phyloP scores from a whole-genome alignment of 37 sponge, comb jelly and placozoan genomes.

The Spongilla lacustris region DNA sequence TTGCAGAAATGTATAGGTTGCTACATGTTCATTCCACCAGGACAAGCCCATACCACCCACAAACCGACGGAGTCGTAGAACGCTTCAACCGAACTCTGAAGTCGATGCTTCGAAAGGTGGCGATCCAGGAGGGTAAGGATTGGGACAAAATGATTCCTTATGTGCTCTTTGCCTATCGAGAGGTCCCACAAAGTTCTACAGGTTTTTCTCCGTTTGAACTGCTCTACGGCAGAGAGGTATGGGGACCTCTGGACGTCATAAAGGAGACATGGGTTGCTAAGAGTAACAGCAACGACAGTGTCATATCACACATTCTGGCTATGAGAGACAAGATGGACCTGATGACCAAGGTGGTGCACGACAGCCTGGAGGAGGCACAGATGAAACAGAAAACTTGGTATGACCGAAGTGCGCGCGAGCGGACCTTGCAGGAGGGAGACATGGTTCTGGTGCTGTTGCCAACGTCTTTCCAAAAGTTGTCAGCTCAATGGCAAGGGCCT shows the following conservation, averaged over 20 bases:
- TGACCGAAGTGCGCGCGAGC: conserved; percentile 22
- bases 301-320: conserved; percentile 7
- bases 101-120: conserved; percentile 38
- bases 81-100: conserved; percentile 42
- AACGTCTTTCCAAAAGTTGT: not conserved
- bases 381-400: conserved; percentile 44
- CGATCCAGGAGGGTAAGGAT: not conserved
- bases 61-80: conserved; percentile 42
- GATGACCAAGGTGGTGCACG: conserved; percentile 29
- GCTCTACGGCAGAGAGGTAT: conserved; percentile 30
- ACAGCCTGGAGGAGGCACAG: conserved; percentile 26
- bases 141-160: conserved; percentile 47
- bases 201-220: conserved; percentile 51
- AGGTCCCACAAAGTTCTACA: conserved; percentile 40
- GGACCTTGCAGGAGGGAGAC: conserved; percentile 45
- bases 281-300: not conserved
- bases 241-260: conserved; percentile 42
- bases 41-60: conserved; percentile 40
- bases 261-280: conserved; percentile 33
- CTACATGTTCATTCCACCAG: conserved; percentile 1
- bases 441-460: conserved; percentile 58
- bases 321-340: conserved; percentile 8
- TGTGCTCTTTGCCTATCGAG: conserved; percentile 56
- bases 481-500: conserved; percentile 21
- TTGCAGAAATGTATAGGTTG: conserved; percentile 26